Evolutionary conservation across 2,797 vertebrate species (phyloP).

Genomic region (Petrocephalus schoutedeni): DNA sequence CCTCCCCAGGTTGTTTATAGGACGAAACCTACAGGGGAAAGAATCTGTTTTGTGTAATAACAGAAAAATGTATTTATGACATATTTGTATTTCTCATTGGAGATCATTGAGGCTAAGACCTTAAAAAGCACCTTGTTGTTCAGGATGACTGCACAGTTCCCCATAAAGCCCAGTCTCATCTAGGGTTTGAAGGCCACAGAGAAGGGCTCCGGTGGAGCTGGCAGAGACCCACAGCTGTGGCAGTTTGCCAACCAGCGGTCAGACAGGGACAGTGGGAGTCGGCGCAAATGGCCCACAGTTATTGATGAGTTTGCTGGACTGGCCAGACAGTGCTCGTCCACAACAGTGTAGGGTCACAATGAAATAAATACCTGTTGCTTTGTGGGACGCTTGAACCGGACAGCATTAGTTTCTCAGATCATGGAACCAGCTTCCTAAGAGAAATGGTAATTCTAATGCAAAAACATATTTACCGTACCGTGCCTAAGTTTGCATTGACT

Average conservation of each 20-base stretch:
- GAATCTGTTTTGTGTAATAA: background rate
- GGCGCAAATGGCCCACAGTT: conserved; percentile 8
- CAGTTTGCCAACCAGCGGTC: conserved; percentile 21
- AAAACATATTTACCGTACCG: background rate
- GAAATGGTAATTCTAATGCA: background rate
- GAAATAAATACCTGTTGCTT: conserved; percentile 23
- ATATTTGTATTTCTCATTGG: background rate
- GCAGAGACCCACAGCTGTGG: conserved; percentile 17
- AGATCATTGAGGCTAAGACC: background rate
- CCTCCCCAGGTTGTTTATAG: background rate
- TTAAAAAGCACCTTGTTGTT: background rate
- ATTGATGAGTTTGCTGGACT: conserved; percentile 18
- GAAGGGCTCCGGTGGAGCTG: conserved; percentile 27
- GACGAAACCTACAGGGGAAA: background rate
- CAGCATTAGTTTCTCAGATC: background rate
- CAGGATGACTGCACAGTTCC: conserved; percentile 1
- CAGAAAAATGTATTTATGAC: background rate
- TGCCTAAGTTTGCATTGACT: background rate
- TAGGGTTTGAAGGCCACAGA: conserved; percentile 21
- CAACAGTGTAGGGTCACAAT: conserved; percentile 9
- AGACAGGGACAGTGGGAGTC: conserved; percentile 11
- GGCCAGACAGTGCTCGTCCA: background rate
- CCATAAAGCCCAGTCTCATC: conserved; percentile 1
- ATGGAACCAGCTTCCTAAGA: background rate
- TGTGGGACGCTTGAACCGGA: background rate